Base-by-base conservation (phyloP, 1,140 invertebrate species). In the Diabrotica virgifera region DNA sequence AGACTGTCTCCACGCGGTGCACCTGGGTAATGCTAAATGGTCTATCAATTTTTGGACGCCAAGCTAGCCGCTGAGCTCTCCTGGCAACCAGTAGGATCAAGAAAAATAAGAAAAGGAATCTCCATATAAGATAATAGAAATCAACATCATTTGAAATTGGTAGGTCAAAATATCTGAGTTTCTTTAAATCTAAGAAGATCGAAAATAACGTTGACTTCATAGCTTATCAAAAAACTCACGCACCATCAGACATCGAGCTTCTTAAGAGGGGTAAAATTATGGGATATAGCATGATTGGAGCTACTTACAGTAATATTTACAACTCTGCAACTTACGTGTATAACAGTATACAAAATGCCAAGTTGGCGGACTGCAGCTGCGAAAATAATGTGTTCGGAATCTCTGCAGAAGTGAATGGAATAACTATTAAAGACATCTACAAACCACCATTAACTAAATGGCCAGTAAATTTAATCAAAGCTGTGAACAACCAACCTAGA, bases 331-430 rank as follows among this genome's bases (percentile, higher is more conserved):
- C n/a, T 11, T 36, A 56, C 11, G 54, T 56, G 54, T 6, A 24
- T 24, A 56, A 56, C 11, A 24, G 13, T 12, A 36, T 56, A 6
- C 54, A 56, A 36, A 24, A 55, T 55, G 54, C 11, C 12, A 55
- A 13, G 35, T 0, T 10, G 6, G 5, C 0, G 54, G 6, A 13
- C 12, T 55, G 54, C 6, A 55, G 24, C 5, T 55, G 54, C 14
- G 54, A 35, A 0, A 5, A 9, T 36, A 10, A 55, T 55, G 4
- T 55, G 5, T 36, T 13, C 35, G 14, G 3, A 24, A 55, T 55
- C 54, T 14, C 10, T 0, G 14, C 54, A 55, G 54, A 36, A 36
- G 54, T 55, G 10, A 36, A 36, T 56, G 12, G 5, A 6, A 12
- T 56, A 24, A 55, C 12, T 10, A 56, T 56, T 11, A 24, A 8